Conservation (phyloP, 1,140 invertebrate species). For the Calephelis virginiensis region DNA sequence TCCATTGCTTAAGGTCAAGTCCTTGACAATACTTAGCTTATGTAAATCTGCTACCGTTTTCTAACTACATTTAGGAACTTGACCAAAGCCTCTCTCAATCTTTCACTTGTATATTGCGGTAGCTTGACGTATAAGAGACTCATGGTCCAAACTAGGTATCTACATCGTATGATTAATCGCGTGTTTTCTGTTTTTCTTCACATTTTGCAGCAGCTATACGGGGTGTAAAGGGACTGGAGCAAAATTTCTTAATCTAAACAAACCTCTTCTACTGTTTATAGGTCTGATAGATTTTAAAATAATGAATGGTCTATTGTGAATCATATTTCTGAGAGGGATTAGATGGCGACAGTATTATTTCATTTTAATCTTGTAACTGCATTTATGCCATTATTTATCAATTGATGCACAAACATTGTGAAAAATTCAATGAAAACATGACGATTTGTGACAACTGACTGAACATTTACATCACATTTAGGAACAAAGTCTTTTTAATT, state of each 20-base stretch:
- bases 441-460: too few species aligned
- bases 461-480: too few species aligned
- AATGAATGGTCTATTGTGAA: not conserved
- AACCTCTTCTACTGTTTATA: not conserved
- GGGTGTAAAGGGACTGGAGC: not conserved
- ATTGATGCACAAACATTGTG: too few species aligned
- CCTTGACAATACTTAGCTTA: too few species aligned
- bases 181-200: constrained; percentile 1
- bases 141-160: constrained; percentile 9
- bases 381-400: not conserved
- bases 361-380: not conserved
- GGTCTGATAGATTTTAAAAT: not conserved
- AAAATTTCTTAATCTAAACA: not conserved
- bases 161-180: not conserved
- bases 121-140: not conserved
- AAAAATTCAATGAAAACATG: too few species aligned
- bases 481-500: too few species aligned
- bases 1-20: too few species aligned
- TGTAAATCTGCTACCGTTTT: too few species aligned
- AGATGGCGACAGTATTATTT: not conserved
- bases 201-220: not conserved
- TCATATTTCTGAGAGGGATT: not conserved
- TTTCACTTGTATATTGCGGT: too few species aligned
- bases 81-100: too few species aligned
- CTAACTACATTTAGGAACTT: too few species aligned